These are phyloP conservation scores for Leistus spinibarbis DNA, from an alignment of 2,888 invertebrate species.

Conservation along the genomic window DNA sequence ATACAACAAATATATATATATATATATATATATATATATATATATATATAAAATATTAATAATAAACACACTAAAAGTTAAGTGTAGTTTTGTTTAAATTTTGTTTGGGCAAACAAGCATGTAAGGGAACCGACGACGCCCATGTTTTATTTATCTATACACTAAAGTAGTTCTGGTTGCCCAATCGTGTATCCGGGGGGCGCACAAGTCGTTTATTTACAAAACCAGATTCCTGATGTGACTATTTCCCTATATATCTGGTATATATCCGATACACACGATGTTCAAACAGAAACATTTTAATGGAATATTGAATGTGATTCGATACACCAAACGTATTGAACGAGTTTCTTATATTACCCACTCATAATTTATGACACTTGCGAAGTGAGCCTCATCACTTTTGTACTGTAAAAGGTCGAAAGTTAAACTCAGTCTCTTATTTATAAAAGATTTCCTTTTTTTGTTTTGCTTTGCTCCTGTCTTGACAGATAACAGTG, in stretches of 20 bases:
- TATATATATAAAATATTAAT: too few relatives aligned
- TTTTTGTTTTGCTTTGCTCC: not conserved
- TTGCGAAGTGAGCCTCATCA: too few relatives aligned
- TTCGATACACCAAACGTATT: not conserved
- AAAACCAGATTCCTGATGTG: not conserved
- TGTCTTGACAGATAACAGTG: not conserved
- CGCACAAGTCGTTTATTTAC: not conserved
- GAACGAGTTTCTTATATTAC: too few relatives aligned
- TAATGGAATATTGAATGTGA: not conserved
- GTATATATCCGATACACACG: not conserved
- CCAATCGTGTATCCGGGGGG: not conserved
- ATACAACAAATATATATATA: too few relatives aligned
- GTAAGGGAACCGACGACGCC: too few relatives aligned
- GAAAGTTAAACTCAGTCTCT: too few relatives aligned
- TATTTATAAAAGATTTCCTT: not conserved
- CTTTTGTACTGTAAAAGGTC: too few relatives aligned
- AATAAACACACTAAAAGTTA: too few relatives aligned
- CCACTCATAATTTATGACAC: too few relatives aligned
- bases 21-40: too few relatives aligned
- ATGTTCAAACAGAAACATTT: conserved; percentile 7
- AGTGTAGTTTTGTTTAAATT: too few relatives aligned
- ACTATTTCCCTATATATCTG: not conserved
- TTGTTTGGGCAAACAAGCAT: too few relatives aligned
- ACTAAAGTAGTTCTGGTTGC: not conserved
- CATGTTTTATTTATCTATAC: not conserved